Conservation (phyloP, 2,888 invertebrate genomes). For the Auanema sp. region DNA sequence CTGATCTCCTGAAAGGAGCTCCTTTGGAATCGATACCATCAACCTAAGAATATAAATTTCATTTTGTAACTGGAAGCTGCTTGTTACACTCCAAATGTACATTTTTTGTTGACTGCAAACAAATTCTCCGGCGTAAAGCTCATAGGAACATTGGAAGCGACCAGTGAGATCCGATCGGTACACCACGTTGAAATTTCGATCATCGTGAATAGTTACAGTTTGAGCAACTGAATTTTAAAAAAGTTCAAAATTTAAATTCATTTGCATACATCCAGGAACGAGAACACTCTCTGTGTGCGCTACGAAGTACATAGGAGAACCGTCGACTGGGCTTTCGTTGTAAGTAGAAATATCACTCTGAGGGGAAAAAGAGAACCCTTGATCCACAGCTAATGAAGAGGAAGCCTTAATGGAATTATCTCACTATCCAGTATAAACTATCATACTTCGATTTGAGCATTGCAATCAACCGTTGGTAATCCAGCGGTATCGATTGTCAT, state of each 20-base stretch:
- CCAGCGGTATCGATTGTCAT: slow-evolving; percentile 35
- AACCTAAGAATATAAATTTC: slow-evolving; percentile 26
- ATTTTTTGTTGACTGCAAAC: slow-evolving; percentile 30
- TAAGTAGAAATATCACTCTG: slow-evolving; percentile 32
- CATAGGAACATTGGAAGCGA: slow-evolving; percentile 42
- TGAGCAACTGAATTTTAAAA: slow-evolving; percentile 28
- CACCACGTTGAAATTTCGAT: background rate
- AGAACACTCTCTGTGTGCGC: slow-evolving; percentile 33
- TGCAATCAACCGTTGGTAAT: slow-evolving; percentile 35
- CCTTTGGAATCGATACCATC: slow-evolving; percentile 50
- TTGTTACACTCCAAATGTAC: slow-evolving; percentile 30
- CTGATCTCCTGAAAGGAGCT: slow-evolving; percentile 44
- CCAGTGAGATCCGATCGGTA: slow-evolving; percentile 35
- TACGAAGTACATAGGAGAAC: slow-evolving; percentile 36
- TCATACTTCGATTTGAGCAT: slow-evolving; percentile 42
- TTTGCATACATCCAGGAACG: slow-evolving; percentile 31
- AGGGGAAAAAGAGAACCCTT: slow-evolving; percentile 34
- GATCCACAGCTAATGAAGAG: slow-evolving; percentile 22
- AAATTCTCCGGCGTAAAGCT: slow-evolving; percentile 51
- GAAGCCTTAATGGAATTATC: slow-evolving; percentile 19
- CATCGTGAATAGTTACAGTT: slow-evolving; percentile 33
- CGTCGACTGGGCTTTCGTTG: slow-evolving; percentile 32
- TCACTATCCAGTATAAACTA: background rate
- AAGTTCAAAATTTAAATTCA: background rate
- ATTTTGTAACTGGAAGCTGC: background rate